A percentile compares a stretch with the other conserved stretches of the same genome.
phyloP scores from a whole-genome alignment of 2,113 vertebrate species.

The Callospermophilus lateralis region DNA sequence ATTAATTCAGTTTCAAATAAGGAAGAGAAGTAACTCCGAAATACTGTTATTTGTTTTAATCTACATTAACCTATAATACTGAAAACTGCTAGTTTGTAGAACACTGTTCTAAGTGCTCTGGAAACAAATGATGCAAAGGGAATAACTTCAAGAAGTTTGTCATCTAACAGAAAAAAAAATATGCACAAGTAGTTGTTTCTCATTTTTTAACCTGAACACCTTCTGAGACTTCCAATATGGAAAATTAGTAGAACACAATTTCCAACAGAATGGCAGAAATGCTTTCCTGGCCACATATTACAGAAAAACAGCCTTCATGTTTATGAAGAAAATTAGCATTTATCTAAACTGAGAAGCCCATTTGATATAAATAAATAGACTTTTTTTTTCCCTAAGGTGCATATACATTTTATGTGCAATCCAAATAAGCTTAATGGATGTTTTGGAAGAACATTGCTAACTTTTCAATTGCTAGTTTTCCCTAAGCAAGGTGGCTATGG shows the following conservation, averaged over 20 bases:
- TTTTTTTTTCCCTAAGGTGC: neutral
- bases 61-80: conserved; percentile 3
- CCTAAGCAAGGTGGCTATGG: neutral
- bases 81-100: neutral
- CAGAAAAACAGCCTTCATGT: neutral
- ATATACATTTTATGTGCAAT: neutral
- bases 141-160: neutral
- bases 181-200: neutral
- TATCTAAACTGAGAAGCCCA: neutral
- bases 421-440: neutral
- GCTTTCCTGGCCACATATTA: neutral
- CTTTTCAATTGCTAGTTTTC: neutral
- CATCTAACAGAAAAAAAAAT: neutral
- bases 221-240: neutral
- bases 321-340: neutral
- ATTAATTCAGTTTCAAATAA: conserved; percentile 50
- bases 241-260: neutral
- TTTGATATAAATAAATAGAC: neutral
- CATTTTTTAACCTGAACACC: neutral
- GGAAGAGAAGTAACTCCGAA: neutral
- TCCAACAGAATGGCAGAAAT: neutral
- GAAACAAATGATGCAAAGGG: conserved; percentile 27
- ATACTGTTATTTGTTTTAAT: conserved; percentile 43
- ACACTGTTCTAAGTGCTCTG: neutral
- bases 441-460: neutral